Evolutionary conservation across 2,113 vertebrate genomes (phyloP).

Genomic region (Calyptommatus sinebrachiatus): DNA sequence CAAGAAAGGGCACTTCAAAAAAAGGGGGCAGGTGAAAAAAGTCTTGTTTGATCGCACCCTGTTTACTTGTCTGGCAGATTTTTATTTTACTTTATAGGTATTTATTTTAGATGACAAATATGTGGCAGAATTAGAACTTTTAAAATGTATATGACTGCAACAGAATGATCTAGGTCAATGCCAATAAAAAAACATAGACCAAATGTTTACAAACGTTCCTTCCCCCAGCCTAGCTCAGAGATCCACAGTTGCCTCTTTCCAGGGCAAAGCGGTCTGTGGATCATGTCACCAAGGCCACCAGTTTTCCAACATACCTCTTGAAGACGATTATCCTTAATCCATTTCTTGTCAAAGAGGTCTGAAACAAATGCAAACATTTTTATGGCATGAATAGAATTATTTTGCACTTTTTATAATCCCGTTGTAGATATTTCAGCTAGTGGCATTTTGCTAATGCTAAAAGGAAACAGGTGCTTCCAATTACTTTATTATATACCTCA

Average conservation of each 20-base stretch:
- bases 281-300: neutral
- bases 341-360: conserved; percentile 42
- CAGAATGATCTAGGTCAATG: neutral
- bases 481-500: too few relatives aligned
- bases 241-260: neutral
- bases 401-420: neutral
- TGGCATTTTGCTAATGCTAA: neutral
- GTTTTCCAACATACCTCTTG: conserved; percentile 37
- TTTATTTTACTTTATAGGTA: too few relatives aligned
- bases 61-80: too few relatives aligned
- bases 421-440: neutral
- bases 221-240: neutral
- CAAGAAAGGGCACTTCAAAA: too few relatives aligned
- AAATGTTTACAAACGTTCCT: neutral
- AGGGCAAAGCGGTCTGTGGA: neutral
- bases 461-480: neutral
- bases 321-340: conserved; percentile 36
- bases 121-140: too few relatives aligned
- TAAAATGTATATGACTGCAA: neutral
- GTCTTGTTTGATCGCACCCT: too few relatives aligned
- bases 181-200: neutral
- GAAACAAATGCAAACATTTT: conserved; percentile 16
- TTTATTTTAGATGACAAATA: too few relatives aligned
- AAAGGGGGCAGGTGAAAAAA: too few relatives aligned
- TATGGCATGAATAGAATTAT: neutral